Evolutionary conservation across 2,888 invertebrate species (phyloP).

Genomic region (Standfussiana lucernea): DNA sequence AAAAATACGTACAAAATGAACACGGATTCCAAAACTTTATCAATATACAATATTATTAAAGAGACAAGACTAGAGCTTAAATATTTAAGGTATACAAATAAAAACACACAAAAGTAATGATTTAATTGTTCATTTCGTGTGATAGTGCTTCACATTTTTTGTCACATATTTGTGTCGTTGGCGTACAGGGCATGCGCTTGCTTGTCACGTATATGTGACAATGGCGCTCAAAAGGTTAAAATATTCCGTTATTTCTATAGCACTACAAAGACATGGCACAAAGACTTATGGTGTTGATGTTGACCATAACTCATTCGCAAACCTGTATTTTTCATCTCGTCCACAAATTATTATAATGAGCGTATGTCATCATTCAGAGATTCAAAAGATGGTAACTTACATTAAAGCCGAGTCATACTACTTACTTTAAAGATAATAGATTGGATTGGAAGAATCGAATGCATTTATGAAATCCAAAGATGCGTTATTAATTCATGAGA

Average conservation of each 20-base stretch:
- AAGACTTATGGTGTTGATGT: conserved; percentile 73
- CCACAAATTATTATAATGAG: conserved; percentile 48
- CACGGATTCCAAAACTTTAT: too few species aligned
- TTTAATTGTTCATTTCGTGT: too few species aligned
- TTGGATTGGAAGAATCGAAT: not conserved
- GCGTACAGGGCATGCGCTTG: too few species aligned
- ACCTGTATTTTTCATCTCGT: conserved; percentile 65
- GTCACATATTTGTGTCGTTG: too few species aligned
- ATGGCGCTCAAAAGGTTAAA: too few species aligned
- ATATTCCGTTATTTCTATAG: conserved; percentile 87
- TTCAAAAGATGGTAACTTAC: conserved; percentile 25
- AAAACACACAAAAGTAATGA: too few species aligned
- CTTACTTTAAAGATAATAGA: not conserved
- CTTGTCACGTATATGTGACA: too few species aligned
- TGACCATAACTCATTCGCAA: conserved; percentile 68
- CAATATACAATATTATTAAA: too few species aligned
- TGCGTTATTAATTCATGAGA: not conserved
- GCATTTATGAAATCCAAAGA: not conserved
- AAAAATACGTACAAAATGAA: too few species aligned
- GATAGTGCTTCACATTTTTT: too few species aligned
- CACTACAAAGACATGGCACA: conserved; percentile 75
- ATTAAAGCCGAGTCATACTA: conserved; percentile 8
- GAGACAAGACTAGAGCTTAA: too few species aligned
- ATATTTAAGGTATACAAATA: too few species aligned
- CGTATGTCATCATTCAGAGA: conserved; percentile 43